Evolutionary conservation across 1,140 invertebrate genomes (phyloP).

Genomic region (Drosophila malerkotliana): DNA sequence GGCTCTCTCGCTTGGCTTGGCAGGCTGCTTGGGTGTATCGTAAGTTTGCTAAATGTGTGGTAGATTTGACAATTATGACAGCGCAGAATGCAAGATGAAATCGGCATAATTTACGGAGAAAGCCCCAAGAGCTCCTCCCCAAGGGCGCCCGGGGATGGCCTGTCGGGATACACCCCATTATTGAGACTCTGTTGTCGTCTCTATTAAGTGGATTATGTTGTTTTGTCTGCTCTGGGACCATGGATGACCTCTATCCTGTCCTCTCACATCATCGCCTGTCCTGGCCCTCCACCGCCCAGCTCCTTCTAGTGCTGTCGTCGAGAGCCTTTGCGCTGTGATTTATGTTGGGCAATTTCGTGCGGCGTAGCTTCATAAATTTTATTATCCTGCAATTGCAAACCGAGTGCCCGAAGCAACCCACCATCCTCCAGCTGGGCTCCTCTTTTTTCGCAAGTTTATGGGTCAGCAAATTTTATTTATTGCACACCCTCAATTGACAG

Average conservation of each 20-base stretch:
- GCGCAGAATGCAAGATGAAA: conserved; percentile 69
- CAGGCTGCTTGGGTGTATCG: conserved; percentile 16
- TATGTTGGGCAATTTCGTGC: conserved; percentile 73
- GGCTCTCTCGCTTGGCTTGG: conserved; percentile 23
- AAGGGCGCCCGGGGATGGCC: background rate
- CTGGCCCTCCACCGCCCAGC: background rate
- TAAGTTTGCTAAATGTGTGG: conserved; percentile 70
- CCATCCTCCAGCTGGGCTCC: background rate
- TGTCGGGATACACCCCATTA: conserved; percentile 41
- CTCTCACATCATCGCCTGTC: conserved; percentile 9
- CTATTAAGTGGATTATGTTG: conserved; percentile 80
- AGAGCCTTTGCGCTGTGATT: conserved; percentile 61
- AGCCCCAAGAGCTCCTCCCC: background rate
- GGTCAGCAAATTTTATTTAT: conserved; percentile 79
- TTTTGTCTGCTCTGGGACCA: conserved; percentile 45
- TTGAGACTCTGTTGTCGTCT: conserved; percentile 59
- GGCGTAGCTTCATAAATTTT: conserved; percentile 79
- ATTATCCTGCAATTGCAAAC: conserved; percentile 76
- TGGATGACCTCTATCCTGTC: conserved; percentile 45
- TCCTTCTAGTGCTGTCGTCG: conserved; percentile 19
- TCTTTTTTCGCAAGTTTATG: conserved; percentile 58
- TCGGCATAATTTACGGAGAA: conserved; percentile 62
- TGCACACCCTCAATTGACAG: conserved; percentile 70
- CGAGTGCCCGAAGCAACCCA: conserved; percentile 13
- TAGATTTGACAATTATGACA: conserved; percentile 81